Percentiles rank a stretch among this genome's conserved stretches.
These are phyloP conservation scores for Salticus scenicus DNA, from an alignment of 2,888 invertebrate species.

Conservation along the genomic window DNA sequence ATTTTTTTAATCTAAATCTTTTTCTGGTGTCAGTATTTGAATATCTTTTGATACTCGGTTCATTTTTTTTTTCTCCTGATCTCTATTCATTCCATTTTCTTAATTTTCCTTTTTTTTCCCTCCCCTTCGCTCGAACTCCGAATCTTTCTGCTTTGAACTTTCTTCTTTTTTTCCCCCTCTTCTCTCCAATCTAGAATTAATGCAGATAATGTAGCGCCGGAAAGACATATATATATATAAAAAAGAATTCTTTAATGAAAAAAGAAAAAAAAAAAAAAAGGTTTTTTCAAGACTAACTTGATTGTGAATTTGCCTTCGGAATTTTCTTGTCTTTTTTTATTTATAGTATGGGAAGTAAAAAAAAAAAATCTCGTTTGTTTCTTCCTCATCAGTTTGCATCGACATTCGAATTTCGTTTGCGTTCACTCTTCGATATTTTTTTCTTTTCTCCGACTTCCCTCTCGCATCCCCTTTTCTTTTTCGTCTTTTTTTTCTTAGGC, in stretches of 20 bases:
- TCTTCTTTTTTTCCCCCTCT: slow-evolving; percentile 2
- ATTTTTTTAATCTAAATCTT: not conserved
- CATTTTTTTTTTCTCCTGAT: not conserved
- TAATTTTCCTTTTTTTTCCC: not conserved
- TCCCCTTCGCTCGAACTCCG: not conserved
- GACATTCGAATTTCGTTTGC: slow-evolving; percentile 51
- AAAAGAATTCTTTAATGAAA: slow-evolving; percentile 8
- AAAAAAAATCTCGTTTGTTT: slow-evolving; percentile 38
- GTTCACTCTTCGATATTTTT: slow-evolving; percentile 17
- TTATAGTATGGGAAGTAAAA: not conserved
- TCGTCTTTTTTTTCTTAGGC: not conserved
- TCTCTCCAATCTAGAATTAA: slow-evolving; percentile 54
- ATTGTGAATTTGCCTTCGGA: slow-evolving; percentile 62
- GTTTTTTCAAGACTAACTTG: slow-evolving; percentile 48
- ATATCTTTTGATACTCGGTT: slow-evolving; percentile 36
- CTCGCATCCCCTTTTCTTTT: slow-evolving; percentile 4
- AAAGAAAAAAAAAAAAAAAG: slow-evolving; percentile 6
- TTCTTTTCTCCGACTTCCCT: not conserved
- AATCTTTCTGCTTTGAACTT: slow-evolving; percentile 2
- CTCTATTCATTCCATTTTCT: slow-evolving; percentile 6
- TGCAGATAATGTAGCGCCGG: slow-evolving; percentile 52
- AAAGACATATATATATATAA: slow-evolving; percentile 16
- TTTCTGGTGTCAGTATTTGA: slow-evolving; percentile 18
- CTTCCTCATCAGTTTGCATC: slow-evolving; percentile 61
- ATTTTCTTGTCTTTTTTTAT: slow-evolving; percentile 1